Base-by-base conservation (phyloP, 2,113 vertebrate genomes). In the Rhea pennata region DNA sequence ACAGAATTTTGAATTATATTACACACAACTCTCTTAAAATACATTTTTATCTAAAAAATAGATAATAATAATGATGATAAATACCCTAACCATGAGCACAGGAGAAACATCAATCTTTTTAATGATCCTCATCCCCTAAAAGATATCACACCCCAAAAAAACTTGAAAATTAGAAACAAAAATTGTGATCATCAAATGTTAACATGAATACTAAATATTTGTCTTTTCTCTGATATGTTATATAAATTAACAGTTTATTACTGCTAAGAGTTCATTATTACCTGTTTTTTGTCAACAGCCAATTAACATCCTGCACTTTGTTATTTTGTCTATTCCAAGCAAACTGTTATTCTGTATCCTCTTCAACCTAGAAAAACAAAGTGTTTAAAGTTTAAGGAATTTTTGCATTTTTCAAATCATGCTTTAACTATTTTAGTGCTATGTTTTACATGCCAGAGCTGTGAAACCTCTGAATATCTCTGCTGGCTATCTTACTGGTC, bases 251-350 rank as follows among this genome's bases (percentile, higher is more conserved):
- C 87, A 69, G 0, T 5, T 66, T 84, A 2, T 44, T 89, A 51
- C 61, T 76, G 7, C 42, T 61, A 16, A 69, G 88, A 61, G 7
- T 40, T 12, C 2, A 21, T 6, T 42, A 9, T 54, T 64, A 44
- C 12, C 6, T 27, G 2, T 72, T 91, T 20, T 21, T 65, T 82
- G 5, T 71, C 17, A 87, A 42, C 16, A 64, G 44, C 36, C 86
- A 83, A 86, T 51, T n/a, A 83, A 0, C 24, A 88, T 22, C 19
- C 6, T 70, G 14, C 0, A 0, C 15, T 85, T 75, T 2, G 0
- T 72, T 87, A 24, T 27, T 64, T 82, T 33, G 5, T 26, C 12
- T 85, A 16, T 69, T 90, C 78, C 50, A 75, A 56, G 11, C 7
- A 83, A 82, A 70, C 23, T 29, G 2, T 70, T 85, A 90, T 40